Evolutionary conservation across 2,797 vertebrate species (phyloP).

Genomic region (Myotis pilosus): DNA sequence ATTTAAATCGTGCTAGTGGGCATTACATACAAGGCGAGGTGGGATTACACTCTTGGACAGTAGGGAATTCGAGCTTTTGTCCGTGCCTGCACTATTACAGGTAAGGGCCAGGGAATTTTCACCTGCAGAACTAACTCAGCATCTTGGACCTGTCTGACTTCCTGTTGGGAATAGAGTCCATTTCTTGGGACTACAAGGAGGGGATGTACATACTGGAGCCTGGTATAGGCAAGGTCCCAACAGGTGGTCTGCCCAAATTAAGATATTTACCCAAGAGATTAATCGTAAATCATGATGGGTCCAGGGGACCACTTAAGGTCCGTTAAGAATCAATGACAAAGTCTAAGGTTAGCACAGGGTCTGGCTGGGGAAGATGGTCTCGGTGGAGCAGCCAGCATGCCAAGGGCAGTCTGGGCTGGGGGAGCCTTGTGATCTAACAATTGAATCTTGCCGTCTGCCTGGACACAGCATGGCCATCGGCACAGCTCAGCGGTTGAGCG

Average conservation of each 20-base stretch:
- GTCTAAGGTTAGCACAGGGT: too few species aligned
- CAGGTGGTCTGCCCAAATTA: not conserved
- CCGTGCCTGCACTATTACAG: rapidly evolving
- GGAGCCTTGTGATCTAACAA: rapidly evolving
- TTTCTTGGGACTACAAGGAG: not conserved
- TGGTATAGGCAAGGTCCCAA: not conserved
- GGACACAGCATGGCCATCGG: too few species aligned
- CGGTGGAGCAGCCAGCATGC: not conserved
- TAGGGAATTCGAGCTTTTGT: not conserved
- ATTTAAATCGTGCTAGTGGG: not conserved
- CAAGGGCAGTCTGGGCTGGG: not conserved
- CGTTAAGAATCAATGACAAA: not conserved
- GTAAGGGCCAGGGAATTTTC: not conserved
- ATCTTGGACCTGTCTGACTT: not conserved
- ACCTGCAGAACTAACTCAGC: not conserved
- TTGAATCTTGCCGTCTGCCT: not conserved
- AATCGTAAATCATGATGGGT: not conserved
- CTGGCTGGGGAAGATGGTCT: not conserved
- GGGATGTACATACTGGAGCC: not conserved
- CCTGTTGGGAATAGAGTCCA: not conserved
- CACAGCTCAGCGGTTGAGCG: too few species aligned
- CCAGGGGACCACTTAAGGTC: too few species aligned
- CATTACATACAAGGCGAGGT: not conserved
- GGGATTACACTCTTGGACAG: not conserved
- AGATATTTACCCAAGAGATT: not conserved